Evolutionary conservation across 2,888 invertebrate species (phyloP), one percentile per base, ranked within the genome.

Genomic region (Trissolcus brochymenae): DNA sequence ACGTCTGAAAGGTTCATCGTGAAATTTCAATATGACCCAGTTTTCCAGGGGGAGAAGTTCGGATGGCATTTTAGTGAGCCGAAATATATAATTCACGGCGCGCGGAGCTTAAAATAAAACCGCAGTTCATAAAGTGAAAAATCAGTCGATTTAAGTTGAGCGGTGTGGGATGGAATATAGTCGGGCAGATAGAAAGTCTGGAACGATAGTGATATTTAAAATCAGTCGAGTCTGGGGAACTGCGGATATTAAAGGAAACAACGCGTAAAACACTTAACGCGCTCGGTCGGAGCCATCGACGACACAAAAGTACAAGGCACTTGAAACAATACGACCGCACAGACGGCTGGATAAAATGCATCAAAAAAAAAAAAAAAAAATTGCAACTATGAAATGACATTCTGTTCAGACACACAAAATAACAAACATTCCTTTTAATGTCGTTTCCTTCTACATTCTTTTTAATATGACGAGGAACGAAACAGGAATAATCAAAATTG

Each of bases 161-260:
- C 19, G 1, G 29, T 7, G 49, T 68, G 46, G 35, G 43, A 6
- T 21, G 14, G 40, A 19, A 19, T 46, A 14, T 29, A 46, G 46
- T 21, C 6, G 46, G 55, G 40, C 60, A 54, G 41, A 17, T 35
- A 35, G 60, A 50, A 40, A n/a, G 7, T 17, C 17, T 40, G 60
- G 19, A 46, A 59, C 54, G 25, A 67, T 67, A 54, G 53, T 59
- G 59, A 67, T 60, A 61, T 70, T 60, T 61, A 65, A 72, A 16
- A 49, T 16, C 7, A 16, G 19, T 2, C 1, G 14, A 43, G 62
- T 35, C 49, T 21, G 35, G 61, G 17, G n/a, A 29, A 64, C 16
- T 53, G 14, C 43, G 29, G 53, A 72, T 54, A 60, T 68, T 53
- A 72, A 72, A 72, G 60, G 65, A 57, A 72, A 59, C 65, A 50